Percentiles rank a stretch among this genome's conserved stretches.
These are phyloP conservation scores for Chromis chromis DNA, from an alignment of 2,797 vertebrate species.

Conservation along the genomic window DNA sequence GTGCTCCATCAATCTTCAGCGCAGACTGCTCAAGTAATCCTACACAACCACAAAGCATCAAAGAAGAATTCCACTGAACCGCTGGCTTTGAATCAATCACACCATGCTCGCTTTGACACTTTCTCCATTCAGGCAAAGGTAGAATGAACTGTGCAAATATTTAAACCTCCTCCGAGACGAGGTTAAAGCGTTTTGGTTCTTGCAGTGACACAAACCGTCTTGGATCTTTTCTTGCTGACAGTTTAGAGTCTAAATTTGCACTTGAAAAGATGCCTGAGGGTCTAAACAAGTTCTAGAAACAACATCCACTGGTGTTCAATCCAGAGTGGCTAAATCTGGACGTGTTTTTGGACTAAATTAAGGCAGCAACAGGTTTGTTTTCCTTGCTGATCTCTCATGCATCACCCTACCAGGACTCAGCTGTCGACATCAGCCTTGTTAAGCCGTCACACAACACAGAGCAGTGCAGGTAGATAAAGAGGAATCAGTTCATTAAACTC, in stretches of 20 bases:
- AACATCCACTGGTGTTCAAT: too few species aligned
- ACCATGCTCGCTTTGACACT: slow-evolving; percentile 9
- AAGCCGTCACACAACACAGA: not conserved
- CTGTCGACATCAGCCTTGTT: not conserved
- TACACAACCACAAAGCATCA: slow-evolving; percentile 58
- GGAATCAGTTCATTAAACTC: slow-evolving; percentile 74
- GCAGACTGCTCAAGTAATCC: slow-evolving; percentile 34
- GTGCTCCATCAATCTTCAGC: slow-evolving; percentile 51
- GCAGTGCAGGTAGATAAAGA: slow-evolving; percentile 12
- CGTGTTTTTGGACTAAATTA: too few species aligned
- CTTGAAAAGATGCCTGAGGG: too few species aligned
- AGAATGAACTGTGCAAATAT: not conserved
- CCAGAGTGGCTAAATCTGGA: too few species aligned
- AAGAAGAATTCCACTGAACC: slow-evolving; percentile 22
- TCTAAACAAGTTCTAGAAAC: too few species aligned
- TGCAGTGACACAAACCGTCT: not conserved
- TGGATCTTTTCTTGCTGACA: not conserved
- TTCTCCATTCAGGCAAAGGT: not conserved
- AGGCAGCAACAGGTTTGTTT: not conserved
- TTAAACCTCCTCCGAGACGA: not conserved
- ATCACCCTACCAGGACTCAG: not conserved
- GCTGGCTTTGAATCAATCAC: slow-evolving; percentile 30
- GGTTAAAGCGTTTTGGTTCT: not conserved
- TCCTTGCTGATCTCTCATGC: not conserved
- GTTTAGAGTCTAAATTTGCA: too few species aligned